Conservation (phyloP, 2,113 vertebrate species). For the Rhinoderma darwinii region DNA sequence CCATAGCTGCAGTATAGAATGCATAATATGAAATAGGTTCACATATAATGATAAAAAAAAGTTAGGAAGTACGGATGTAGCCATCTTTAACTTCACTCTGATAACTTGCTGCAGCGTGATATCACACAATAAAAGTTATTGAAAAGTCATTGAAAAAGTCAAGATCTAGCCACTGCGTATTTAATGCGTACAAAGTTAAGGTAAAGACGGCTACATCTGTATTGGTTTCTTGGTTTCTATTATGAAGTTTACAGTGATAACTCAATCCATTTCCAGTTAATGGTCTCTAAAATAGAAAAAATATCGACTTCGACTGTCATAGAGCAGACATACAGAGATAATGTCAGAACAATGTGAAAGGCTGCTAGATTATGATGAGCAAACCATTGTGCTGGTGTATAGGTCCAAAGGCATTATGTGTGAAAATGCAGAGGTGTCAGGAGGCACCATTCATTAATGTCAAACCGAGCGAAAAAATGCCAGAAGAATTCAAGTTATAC, state of each 20-base stretch:
- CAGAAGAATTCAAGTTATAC: constrained; percentile 42
- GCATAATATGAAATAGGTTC: background rate
- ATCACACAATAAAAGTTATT: no score
- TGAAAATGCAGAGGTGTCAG: constrained; percentile 43
- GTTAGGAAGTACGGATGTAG: no score
- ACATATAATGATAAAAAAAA: background rate
- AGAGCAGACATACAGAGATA: constrained; percentile 18
- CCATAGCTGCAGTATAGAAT: no score
- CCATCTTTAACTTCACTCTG: no score
- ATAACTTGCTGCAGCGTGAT: no score
- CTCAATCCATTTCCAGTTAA: constrained; percentile 12
- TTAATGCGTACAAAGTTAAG: no score
- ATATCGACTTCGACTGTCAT: background rate
- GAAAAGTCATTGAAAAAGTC: no score
- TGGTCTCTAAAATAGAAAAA: constrained; percentile 3
- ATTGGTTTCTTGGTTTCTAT: background rate
- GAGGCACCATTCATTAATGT: constrained; percentile 37
- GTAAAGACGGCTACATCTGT: no score
- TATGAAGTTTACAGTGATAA: background rate
- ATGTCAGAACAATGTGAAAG: constrained; percentile 38
- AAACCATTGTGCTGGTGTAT: constrained; percentile 4
- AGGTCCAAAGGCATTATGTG: constrained; percentile 15
- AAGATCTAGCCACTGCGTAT: no score
- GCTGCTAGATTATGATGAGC: constrained; percentile 50
- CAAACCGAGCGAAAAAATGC: constrained; percentile 7